Evolutionary conservation across 2,113 vertebrate species (phyloP).

Genomic region (Seriola aureovittata): DNA sequence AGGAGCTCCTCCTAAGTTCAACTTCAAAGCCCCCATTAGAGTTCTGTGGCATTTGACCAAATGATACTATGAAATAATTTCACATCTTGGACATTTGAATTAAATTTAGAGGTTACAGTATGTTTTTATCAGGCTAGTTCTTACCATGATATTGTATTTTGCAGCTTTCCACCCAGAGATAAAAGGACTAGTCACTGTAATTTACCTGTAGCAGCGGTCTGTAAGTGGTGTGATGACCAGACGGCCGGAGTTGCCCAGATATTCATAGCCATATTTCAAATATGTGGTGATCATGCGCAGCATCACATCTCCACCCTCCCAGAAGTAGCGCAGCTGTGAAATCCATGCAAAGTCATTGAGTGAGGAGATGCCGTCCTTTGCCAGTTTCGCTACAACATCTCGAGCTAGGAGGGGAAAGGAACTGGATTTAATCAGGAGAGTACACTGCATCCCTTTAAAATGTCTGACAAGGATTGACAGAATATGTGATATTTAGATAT

Average conservation of each 20-base stretch:
- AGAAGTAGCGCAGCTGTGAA: slow-evolving; percentile 95
- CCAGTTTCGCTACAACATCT: slow-evolving; percentile 91
- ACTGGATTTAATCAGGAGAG: not conserved
- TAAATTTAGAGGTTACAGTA: not conserved
- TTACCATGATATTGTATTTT: not conserved
- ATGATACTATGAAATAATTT: not conserved
- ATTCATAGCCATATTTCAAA: slow-evolving; percentile 93
- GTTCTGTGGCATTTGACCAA: slow-evolving; percentile 82
- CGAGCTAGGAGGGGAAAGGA: slow-evolving; percentile 83
- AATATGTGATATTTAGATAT: slow-evolving; percentile 28
- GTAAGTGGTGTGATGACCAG: slow-evolving; percentile 96
- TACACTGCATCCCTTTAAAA: not conserved
- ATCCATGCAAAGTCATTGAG: slow-evolving; percentile 95
- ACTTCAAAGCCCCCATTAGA: slow-evolving; percentile 94
- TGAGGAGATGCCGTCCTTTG: slow-evolving; percentile 83
- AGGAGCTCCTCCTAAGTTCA: slow-evolving; percentile 94
- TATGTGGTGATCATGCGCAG: slow-evolving; percentile 94
- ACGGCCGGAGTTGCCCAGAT: slow-evolving; percentile 91
- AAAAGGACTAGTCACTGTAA: not conserved
- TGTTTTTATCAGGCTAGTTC: not conserved
- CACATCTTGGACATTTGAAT: not conserved
- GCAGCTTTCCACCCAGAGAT: not conserved
- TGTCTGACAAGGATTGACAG: not conserved
- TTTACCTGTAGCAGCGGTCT: slow-evolving; percentile 93
- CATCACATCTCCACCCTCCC: slow-evolving; percentile 86